These are phyloP conservation scores for Lagorchestes hirsutus DNA, from an alignment of 2,797 vertebrate species.

Conservation along the genomic window DNA sequence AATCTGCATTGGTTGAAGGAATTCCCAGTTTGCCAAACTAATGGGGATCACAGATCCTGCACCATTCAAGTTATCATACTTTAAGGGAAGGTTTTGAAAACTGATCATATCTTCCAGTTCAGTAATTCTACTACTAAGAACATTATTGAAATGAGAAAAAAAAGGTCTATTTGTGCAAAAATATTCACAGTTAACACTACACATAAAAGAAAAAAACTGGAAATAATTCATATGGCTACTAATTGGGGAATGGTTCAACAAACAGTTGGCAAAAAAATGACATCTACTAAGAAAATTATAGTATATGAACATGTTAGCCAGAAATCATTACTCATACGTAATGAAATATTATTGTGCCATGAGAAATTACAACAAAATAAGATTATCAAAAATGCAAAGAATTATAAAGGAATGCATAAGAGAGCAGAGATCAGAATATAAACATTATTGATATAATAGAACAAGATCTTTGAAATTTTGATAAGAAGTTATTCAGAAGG, in stretches of 20 bases:
- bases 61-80: not conserved
- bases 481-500: not conserved
- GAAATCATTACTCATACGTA: not conserved
- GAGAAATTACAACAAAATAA: not conserved
- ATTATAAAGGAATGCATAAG: not conserved
- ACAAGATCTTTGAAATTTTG: not conserved
- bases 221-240: not conserved
- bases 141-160: not conserved
- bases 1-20: not conserved
- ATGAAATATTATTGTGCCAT: not conserved
- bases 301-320: not conserved
- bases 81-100: not conserved
- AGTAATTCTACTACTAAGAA: not conserved
- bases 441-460: not conserved
- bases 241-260: not conserved
- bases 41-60: not conserved
- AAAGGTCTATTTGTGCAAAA: not conserved
- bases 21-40: not conserved
- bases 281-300: not conserved
- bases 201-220: constrained; percentile 12
- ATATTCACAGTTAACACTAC: not conserved
- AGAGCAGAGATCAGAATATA: not conserved
- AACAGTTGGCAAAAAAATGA: not conserved
- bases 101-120: not conserved
- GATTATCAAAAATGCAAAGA: not conserved